Evolutionary conservation across 1,140 invertebrate genomes (phyloP), one percentile per base, ranked within the genome.

Genomic region (Drosophila rufa): DNA sequence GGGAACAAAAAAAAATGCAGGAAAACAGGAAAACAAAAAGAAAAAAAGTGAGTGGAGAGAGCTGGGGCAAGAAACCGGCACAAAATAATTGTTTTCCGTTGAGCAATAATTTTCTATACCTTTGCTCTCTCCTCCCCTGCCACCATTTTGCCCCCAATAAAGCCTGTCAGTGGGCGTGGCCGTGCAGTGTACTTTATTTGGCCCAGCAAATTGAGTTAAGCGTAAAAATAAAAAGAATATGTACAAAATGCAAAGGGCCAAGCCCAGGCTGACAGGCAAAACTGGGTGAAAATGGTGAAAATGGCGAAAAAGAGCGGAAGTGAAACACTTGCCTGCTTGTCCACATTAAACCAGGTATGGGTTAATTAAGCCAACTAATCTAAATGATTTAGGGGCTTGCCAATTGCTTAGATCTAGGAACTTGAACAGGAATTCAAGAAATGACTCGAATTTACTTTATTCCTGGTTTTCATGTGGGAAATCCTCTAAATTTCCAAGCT

Each of bases 61-160:
- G 22, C 33, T 36, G 4, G 43, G 14, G 8, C 50, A 33, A 65
- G 70, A 75, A 81, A 80, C 56, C 60, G 73, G 80, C 83, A 67
- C 80, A 65, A 89, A 86, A 86, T 86, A 86, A 86, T 86, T 86
- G 84, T 86, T 86, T 86, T 83, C 83, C 84, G 83, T 86, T 86
- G 80, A 83, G 83, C 84, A 86, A 86, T 86, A 87, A 86, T 86
- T 86, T 86, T 86, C 84, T 80, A 89, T 89, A 89, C 70, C 82
- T 77, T 58, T 19, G 5, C 48, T 11, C 42, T 36, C 33, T 36
- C 8, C 15, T 22, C 42, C 11, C 11, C 8, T 27, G 3, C 15
- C 25, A n/a, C 27, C 43, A 7, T 56, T 69, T 81, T 55, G 36
- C 48, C 60, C 53, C 70, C 53, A 56, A 75, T 75, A 74, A 51